Evolutionary conservation across 2,888 invertebrate genomes (phyloP), one percentile per base, ranked within the genome.

Genomic region (Ceratothoa steindachneri): DNA sequence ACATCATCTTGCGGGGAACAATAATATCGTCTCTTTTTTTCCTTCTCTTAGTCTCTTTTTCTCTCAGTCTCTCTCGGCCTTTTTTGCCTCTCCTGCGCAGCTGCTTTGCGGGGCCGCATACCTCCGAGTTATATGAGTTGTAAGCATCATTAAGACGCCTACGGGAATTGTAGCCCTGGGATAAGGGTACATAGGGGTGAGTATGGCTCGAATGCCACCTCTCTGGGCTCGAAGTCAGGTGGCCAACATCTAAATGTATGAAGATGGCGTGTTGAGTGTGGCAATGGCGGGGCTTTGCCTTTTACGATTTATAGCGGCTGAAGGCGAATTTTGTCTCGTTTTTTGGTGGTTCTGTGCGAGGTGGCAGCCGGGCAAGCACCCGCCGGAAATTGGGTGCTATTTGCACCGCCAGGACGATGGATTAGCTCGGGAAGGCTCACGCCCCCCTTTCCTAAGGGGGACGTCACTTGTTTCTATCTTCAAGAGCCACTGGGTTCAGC

Each of bases 191-290:
- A 24, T 1, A 60, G 3, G 24, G 60, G 24, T 24, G 12, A 60
- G 60, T 24, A 60, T 60, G 12, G 60, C 60, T 60, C 12, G 24
- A 7, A 7, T 30, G 1, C 7, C 27, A 28, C 9, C 51, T 28
- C 51, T 9, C 51, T 67, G 66, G 67, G 60, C 68, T 71, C 67
- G 69, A 72, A 75, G 72, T 75, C 75, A 75, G 72, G 75, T 75
- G 75, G 71, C 72, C 69, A 69, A 75, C 72, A 69, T 71, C 71
- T 75, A 75, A 75, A 75, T 75, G 72, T 75, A 75, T 75, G 75
- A 75, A 75, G 72, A 75, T 75, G 75, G 75, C 53, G 75, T 75
- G 75, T 75, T 75, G 75, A 75, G 75, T 75, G 60, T 72, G 28
- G 74, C 74, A 71, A 74, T 74, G 67, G 68, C 60, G 41, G n/a